These are phyloP conservation scores for Arge pagana DNA, from an alignment of 2,888 invertebrate species.

Conservation along the genomic window DNA sequence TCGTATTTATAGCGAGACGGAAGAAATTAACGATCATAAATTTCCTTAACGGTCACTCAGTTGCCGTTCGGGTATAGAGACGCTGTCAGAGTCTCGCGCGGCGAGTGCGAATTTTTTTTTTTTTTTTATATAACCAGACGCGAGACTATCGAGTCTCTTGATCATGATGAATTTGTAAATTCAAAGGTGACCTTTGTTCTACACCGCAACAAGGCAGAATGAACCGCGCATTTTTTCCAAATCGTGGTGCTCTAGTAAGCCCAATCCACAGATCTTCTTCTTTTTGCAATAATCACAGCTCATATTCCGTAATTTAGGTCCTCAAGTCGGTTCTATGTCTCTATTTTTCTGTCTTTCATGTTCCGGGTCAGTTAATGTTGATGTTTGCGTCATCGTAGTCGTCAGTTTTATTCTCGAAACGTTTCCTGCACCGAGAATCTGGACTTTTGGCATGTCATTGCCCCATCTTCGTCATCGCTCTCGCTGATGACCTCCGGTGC, in stretches of 20 bases:
- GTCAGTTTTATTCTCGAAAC: neutral
- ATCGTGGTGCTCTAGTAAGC: neutral
- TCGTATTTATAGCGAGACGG: too few species aligned
- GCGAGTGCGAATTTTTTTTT: too few species aligned
- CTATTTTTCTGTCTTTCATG: neutral
- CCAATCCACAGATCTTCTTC: slow-evolving; percentile 1
- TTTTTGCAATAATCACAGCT: neutral
- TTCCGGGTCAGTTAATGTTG: neutral
- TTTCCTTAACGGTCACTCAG: too few species aligned
- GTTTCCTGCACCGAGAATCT: neutral
- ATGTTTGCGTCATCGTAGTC: neutral
- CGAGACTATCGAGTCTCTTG: too few species aligned
- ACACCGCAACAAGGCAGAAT: neutral
- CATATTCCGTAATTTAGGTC: neutral
- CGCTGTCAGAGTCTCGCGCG: too few species aligned
- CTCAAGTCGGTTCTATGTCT: neutral
- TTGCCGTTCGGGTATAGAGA: too few species aligned
- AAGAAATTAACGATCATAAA: too few species aligned
- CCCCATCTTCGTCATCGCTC: slow-evolving; percentile 6
- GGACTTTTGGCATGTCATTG: neutral
- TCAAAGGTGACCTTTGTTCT: too few species aligned
- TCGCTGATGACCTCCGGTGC: slow-evolving; percentile 2
- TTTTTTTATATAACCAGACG: too few species aligned
- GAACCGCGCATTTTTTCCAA: slow-evolving; percentile 1
- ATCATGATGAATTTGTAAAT: too few species aligned